These are phyloP conservation scores for Trochalopteron elliotii DNA, from an alignment of 2,113 vertebrate genomes.

Conservation along the genomic window DNA sequence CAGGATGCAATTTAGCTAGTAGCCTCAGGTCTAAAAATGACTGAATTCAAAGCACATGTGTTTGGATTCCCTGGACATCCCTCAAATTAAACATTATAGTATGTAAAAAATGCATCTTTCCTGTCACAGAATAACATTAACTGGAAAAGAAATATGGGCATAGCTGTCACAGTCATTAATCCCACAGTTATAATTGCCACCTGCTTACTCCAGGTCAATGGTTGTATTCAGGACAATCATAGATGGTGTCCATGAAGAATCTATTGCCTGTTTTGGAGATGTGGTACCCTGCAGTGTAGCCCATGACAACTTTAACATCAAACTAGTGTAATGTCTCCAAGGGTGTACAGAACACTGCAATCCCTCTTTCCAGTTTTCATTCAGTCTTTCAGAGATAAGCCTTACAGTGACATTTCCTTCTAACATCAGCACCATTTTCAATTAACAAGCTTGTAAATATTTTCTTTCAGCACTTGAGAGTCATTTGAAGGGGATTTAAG, in stretches of 20 bases:
- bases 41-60: not conserved
- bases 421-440: not conserved
- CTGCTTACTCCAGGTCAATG: not conserved
- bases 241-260: not conserved
- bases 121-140: not conserved
- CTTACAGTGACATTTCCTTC: not conserved
- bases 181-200: not conserved
- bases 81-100: not conserved
- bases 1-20: not conserved
- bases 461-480: not conserved
- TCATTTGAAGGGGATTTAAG: not conserved
- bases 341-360: not conserved
- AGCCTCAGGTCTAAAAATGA: not conserved
- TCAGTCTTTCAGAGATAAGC: not conserved
- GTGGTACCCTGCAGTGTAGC: not conserved
- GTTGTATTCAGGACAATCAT: not conserved
- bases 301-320: not conserved
- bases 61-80: not conserved
- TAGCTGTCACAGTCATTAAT: not conserved
- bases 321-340: not conserved
- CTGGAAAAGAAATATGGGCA: not conserved
- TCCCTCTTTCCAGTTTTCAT: not conserved
- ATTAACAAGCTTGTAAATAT: not conserved
- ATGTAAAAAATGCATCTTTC: not conserved
- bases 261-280: not conserved